phyloP scores from a whole-genome alignment of 2,797 vertebrate genomes.

The Alcedo quadribrachys region DNA sequence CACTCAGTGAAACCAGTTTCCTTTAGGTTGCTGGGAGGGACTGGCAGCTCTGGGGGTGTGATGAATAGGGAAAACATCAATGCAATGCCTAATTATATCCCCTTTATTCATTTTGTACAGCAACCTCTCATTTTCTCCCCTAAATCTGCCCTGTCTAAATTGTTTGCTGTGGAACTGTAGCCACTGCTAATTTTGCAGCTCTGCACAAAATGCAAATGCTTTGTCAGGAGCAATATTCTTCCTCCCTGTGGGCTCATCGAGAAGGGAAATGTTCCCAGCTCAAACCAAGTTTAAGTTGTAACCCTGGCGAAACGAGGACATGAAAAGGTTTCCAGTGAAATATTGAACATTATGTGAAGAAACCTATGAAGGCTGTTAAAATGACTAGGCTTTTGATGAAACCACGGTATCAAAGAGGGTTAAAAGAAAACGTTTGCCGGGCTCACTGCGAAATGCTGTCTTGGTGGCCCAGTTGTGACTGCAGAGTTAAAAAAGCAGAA shows the following conservation, averaged over 20 bases:
- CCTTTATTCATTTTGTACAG: background rate
- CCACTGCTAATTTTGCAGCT: slow-evolving; percentile 21
- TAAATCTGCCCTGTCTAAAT: background rate
- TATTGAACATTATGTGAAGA: background rate
- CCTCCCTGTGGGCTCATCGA: background rate
- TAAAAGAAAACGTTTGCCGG: background rate
- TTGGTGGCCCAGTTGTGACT: background rate
- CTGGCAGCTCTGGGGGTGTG: background rate
- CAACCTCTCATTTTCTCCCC: background rate
- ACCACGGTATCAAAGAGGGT: background rate
- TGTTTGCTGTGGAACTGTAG: background rate
- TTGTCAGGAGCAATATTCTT: slow-evolving; percentile 26
- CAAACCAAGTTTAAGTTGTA: background rate
- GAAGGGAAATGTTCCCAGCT: background rate
- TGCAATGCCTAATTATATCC: background rate
- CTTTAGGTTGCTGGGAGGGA: background rate
- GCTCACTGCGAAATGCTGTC: background rate
- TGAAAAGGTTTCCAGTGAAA: background rate
- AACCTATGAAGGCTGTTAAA: background rate
- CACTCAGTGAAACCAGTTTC: background rate
- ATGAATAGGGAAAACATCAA: background rate
- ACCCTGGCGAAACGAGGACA: background rate
- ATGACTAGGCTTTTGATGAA: background rate
- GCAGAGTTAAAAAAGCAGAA: background rate
- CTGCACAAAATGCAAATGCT: slow-evolving; percentile 47